Base-by-base conservation (phyloP, 2,888 invertebrate genomes). In the Helleia helle region DNA sequence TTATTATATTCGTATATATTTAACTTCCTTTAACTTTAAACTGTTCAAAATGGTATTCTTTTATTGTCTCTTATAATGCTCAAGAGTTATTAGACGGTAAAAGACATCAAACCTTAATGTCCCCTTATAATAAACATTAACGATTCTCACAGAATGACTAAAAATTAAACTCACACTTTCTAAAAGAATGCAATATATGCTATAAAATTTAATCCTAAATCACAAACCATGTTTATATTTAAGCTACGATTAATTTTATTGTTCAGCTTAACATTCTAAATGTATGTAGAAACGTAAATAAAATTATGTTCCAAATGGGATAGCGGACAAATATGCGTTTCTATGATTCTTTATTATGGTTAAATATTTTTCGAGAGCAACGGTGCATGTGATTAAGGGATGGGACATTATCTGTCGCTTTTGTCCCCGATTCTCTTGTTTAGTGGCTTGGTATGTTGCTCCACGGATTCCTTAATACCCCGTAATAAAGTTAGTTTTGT, bases 311-410 rank as follows among this genome's bases (percentile, higher is more conserved):
- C 49, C 54, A 72, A 79, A 75, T 74, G 77, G n/a, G 71, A 71
- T 59, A 54, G 68, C 62, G 62, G 63, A 69, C 68, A 63, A 70
- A 70, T 63, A 69, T 54, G 51, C 57, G 56, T 62, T 62, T 60
- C 58, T 71, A 67, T 68, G 64, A 58, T 58, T 59, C 58, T 60
- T 58, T 63, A 66, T 71, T 65, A 64, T 65, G 65, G 66, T 67
- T 67, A 73, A 79, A 77, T 68, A 76, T 79, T 77, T 77, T 81
- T 76, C 69, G 65, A 65, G 69, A 62, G 72, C 80, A 84, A 56
- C 79, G 71, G 74, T 71, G 83, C 83, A 84, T 84, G 79, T 83
- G 80, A 84, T 84, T 83, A 83, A 75, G 74, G 81, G 81, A 83
- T 80, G 73, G 72, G 69, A 83, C 72, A 77, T 76, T 79, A 81